phyloP scores from a whole-genome alignment of 2,888 invertebrate genomes.

The Hybos culiciformis region DNA sequence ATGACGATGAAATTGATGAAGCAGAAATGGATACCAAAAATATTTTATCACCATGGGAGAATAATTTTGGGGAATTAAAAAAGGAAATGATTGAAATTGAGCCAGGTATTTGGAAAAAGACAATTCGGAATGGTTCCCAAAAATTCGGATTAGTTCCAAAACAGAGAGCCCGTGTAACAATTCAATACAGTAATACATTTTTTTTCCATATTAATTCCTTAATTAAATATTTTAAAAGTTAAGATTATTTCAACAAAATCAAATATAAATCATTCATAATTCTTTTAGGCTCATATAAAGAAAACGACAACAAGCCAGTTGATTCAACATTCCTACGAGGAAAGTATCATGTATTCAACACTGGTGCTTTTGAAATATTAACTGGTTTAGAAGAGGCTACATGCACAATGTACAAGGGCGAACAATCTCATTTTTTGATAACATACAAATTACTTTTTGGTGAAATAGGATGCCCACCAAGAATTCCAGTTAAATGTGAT shows the following conservation, averaged over 20 bases:
- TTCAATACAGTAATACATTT: slow-evolving; percentile 33
- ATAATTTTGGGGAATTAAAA: slow-evolving; percentile 26
- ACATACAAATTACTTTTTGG: slow-evolving; percentile 62
- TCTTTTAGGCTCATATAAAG: slow-evolving; percentile 33
- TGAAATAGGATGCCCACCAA: slow-evolving; percentile 58
- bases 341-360: slow-evolving; percentile 24
- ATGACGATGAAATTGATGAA: slow-evolving; percentile 21
- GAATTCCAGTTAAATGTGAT: slow-evolving; percentile 59
- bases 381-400: slow-evolving; percentile 60
- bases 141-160: slow-evolving; percentile 20
- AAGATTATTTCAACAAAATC: too few relatives aligned
- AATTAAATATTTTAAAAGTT: too few relatives aligned
- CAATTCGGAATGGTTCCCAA: slow-evolving; percentile 14
- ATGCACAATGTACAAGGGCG: slow-evolving; percentile 63
- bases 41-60: slow-evolving; percentile 31
- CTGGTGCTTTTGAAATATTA: slow-evolving; percentile 30
- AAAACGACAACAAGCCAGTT: slow-evolving; percentile 27
- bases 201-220: too few relatives aligned
- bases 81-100: slow-evolving; percentile 23
- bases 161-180: slow-evolving; percentile 24
- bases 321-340: slow-evolving; percentile 32
- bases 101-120: slow-evolving; percentile 24
- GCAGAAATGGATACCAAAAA: slow-evolving; percentile 10
- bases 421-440: slow-evolving; percentile 63
- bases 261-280: too few relatives aligned